Evolutionary conservation across 2,797 vertebrate genomes (phyloP).

Genomic region (Hafferia zeledoni): DNA sequence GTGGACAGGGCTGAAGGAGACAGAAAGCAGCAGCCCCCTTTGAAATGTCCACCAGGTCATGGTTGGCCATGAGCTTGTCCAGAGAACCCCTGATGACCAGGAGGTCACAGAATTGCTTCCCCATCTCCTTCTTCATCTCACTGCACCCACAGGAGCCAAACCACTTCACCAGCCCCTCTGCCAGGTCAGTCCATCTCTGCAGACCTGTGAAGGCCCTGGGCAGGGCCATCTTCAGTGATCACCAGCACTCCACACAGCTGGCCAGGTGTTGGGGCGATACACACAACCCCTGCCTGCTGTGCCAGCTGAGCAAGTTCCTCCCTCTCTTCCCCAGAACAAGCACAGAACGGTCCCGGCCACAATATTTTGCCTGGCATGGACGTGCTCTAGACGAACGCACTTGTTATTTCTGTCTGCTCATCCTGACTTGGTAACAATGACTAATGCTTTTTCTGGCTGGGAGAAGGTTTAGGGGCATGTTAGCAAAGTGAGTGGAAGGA

Average conservation of each 20-base stretch:
- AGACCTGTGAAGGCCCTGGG: background rate
- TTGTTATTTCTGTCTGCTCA: conserved; percentile 60
- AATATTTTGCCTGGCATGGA: conserved; percentile 64
- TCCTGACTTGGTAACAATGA: conserved; percentile 36
- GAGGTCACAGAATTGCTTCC: background rate
- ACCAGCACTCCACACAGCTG: background rate
- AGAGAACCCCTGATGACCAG: background rate
- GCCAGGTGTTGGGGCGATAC: background rate
- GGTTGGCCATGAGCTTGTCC: background rate
- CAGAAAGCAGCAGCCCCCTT: background rate
- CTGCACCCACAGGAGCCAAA: background rate
- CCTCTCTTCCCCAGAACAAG: background rate
- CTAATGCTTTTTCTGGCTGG: conserved; percentile 57
- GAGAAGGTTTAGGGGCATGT: background rate
- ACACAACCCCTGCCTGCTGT: background rate
- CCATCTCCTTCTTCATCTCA: background rate
- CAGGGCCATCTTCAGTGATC: background rate
- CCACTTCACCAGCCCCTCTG: background rate
- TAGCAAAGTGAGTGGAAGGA: conserved; percentile 3
- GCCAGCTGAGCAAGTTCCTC: background rate
- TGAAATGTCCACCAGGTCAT: background rate
- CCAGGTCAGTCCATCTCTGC: background rate
- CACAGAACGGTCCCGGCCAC: background rate
- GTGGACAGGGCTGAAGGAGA: background rate
- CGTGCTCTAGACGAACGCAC: background rate